Evolutionary conservation across 2,888 invertebrate genomes (phyloP).

Genomic region (Tetranychus truncatus): DNA sequence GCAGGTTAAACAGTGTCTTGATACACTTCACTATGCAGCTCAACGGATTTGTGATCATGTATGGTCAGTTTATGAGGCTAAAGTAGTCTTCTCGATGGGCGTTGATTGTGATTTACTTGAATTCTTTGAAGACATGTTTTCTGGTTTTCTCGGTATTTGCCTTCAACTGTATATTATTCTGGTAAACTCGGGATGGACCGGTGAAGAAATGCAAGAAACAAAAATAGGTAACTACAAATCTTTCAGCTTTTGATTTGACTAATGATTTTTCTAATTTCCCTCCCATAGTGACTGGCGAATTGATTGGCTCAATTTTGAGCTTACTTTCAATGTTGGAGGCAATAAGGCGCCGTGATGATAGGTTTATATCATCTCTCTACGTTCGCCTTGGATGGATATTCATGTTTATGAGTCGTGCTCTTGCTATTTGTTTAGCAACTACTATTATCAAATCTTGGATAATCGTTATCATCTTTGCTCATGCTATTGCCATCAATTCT

Average conservation of each 20-base stretch:
- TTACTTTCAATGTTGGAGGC: not conserved
- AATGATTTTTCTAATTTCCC: not conserved
- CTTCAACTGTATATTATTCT: not conserved
- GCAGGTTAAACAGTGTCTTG: not conserved
- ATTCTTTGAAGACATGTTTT: slow-evolving; percentile 8
- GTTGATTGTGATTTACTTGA: not conserved
- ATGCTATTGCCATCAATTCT: not conserved
- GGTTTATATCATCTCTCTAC: not conserved
- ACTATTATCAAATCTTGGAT: not conserved
- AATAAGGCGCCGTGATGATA: not conserved
- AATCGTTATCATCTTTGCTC: not conserved
- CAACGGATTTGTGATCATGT: not conserved
- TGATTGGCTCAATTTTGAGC: not conserved
- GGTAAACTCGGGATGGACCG: not conserved
- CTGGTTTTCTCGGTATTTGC: slow-evolving; percentile 1
- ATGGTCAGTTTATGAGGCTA: not conserved
- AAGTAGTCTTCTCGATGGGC: not conserved
- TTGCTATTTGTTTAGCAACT: not conserved
- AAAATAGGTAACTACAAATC: not conserved
- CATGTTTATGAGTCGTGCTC: not conserved
- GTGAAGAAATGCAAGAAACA: not conserved
- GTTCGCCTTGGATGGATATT: not conserved
- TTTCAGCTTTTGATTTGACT: not conserved
- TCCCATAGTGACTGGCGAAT: not conserved
- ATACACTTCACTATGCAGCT: not conserved